Base-by-base conservation (phyloP, 2,113 vertebrate genomes). In the Tamias sibiricus region DNA sequence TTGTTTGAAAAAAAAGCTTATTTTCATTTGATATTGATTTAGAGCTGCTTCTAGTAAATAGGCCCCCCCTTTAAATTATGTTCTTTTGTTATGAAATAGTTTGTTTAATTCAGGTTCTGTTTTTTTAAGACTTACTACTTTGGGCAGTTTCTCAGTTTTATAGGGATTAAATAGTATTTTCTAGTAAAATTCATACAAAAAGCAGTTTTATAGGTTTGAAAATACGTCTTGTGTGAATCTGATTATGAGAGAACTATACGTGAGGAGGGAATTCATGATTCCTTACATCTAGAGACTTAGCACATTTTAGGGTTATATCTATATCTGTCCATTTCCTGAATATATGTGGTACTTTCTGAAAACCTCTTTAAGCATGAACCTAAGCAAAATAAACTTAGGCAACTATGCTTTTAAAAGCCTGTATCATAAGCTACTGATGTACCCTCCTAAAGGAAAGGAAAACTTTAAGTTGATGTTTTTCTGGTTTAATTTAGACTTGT, bases 11-110 rank as follows among this genome's bases (percentile, higher is more conserved):
- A 86, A 86, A 86, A 82, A 47, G 16, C n/a, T 91, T 52, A 37
- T 76, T 97, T 97, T 90, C 17, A 87, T 75, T 95, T 88, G 32
- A 42, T 89, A 49, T 68, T 90, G 64, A 91, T 72, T 71, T 85
- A 66, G 49, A 91, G 16, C 14, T 94, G 13, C 42, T 90, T 87
- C 83, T 92, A 71, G 32, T 91, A 47, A 62, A 59, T 52, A 64
- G 20, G 26, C 66, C 40, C 59, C 64, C 42, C 2, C 52, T 52
- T 69, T 14, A 5, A 68, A 37, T 79, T 7, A 2, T 71, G 22
- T 76, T 75, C 54, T 95, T 82, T 94, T 52, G 2, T 57, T 57
- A 57, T 57, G 83, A 76, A 80, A 71, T 42, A 75, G 0, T 91
- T 81, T 89, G 66, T 90, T 95, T 90, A 86, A 86, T 49, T 24